Evolutionary conservation across 2,113 vertebrate species (phyloP), one percentile per base, ranked within the genome.

Genomic region (Passer montanus): DNA sequence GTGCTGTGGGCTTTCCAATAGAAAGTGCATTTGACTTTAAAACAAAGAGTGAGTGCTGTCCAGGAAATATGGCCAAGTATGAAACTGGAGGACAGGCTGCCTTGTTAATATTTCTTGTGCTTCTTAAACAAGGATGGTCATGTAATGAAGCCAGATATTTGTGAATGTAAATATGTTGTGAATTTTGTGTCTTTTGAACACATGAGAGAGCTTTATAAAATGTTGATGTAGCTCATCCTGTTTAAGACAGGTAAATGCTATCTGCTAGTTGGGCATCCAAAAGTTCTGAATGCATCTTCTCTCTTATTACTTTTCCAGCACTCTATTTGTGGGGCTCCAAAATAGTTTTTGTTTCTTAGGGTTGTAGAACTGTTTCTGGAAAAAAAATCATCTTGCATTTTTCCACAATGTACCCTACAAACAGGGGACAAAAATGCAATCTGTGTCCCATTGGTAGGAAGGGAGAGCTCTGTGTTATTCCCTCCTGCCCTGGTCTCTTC

Each of bases 311-410:
- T 63, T 85, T 33, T 79, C 52, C 52, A 88, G 41, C 3, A 41
- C 15, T 19, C 20, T 66, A 49, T 6, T 19, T 49, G 5, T 46
- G 24, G 31, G 22, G 9, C 37, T 81, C 22, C 3, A 2, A 80
- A 63, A 37, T 37, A n/a, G 19, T 33, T 78, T 75, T 37, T 2
- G 0, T 20, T 22, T 81, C 16, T 35, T 81, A 49, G 41, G 5
- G 12, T 17, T 78, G 26, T 31, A 47, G 18, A 44, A 76, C 13
- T 28, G 7, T 56, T 90, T 66, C 44, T 77, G 17, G 22, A 41
- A 92, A 89, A 89, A 89, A 81, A 87, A 79, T 44, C 4, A 66
- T 15, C 13, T 43, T 64, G 41, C 5, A 19, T 84, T 93, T 91
- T 81, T 58, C 23, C 39, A 31, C 28, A 67, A 15, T 8, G 5